Conservation (phyloP, 2,797 vertebrate genomes). For the Denticeps clupeoides region DNA sequence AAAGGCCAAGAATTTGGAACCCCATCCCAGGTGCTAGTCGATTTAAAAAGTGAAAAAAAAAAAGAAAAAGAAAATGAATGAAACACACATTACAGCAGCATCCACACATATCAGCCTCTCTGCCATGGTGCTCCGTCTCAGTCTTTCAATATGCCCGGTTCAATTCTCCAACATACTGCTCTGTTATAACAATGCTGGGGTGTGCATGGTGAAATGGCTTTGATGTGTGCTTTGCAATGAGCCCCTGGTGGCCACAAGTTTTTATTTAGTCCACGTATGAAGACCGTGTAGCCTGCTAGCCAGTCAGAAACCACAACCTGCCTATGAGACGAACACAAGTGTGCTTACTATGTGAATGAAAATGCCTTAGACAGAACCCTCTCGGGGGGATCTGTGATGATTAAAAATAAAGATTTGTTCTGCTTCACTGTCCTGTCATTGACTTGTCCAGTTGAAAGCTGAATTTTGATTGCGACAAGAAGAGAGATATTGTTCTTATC, state of each 20-base stretch:
- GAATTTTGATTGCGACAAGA: too few species aligned
- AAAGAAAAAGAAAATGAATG: too few species aligned
- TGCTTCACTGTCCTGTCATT: conserved; percentile 5
- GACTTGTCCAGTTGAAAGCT: too few species aligned
- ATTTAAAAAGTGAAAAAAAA: too few species aligned
- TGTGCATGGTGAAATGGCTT: conserved; percentile 46
- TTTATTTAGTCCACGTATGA: too few species aligned
- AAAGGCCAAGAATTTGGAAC: not conserved
- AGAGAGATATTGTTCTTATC: too few species aligned
- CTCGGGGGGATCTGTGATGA: conserved; percentile 3
- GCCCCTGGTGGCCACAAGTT: not conserved
- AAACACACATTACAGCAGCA: too few species aligned
- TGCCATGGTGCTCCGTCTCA: too few species aligned
- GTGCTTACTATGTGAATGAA: conserved; percentile 17
- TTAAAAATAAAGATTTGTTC: conserved; percentile 24
- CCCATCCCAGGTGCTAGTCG: conserved; percentile 10
- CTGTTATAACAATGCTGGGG: too few species aligned
- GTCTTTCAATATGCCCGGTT: too few species aligned
- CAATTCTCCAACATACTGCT: too few species aligned
- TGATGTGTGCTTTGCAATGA: conserved; percentile 9
- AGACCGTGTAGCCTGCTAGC: conserved; percentile 8
- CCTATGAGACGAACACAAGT: conserved; percentile 19
- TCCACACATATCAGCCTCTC: too few species aligned
- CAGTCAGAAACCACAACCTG: conserved; percentile 15
- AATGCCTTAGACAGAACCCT: conserved; percentile 23